Conservation (phyloP, 2,113 vertebrate species). For the Rhagologus leucostigma region DNA sequence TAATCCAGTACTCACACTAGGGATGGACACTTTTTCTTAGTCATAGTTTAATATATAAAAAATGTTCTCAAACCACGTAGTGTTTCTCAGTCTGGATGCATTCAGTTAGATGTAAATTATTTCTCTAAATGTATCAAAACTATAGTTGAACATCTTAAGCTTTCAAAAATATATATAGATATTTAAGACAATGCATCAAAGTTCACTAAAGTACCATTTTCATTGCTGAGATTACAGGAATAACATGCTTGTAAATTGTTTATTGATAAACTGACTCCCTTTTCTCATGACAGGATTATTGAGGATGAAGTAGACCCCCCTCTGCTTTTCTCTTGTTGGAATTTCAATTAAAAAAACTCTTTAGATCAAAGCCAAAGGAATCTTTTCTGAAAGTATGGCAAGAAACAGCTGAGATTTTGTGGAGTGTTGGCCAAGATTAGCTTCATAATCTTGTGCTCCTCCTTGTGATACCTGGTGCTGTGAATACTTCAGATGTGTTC, state of each 20-base stretch:
- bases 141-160: not conserved
- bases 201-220: not conserved
- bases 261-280: not conserved
- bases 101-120: not conserved
- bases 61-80: accelerated
- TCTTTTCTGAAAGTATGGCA: not conserved
- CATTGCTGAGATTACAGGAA: not conserved
- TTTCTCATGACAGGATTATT: not conserved
- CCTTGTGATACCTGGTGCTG: not conserved
- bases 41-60: not conserved
- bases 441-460: not conserved
- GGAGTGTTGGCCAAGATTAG: not conserved
- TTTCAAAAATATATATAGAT: not conserved
- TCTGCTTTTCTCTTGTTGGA: not conserved
- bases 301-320: not conserved
- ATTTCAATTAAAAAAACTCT: not conserved
- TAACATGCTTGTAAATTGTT: not conserved
- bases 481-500: not conserved
- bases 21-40: not conserved
- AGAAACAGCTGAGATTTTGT: not conserved
- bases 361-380: not conserved
- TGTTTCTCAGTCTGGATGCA: accelerated
- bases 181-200: not conserved
- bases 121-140: not conserved
- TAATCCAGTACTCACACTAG: not conserved